These are phyloP conservation scores for Carcharodon carcharias DNA, from an alignment of 2,797 vertebrate genomes.

Conservation along the genomic window DNA sequence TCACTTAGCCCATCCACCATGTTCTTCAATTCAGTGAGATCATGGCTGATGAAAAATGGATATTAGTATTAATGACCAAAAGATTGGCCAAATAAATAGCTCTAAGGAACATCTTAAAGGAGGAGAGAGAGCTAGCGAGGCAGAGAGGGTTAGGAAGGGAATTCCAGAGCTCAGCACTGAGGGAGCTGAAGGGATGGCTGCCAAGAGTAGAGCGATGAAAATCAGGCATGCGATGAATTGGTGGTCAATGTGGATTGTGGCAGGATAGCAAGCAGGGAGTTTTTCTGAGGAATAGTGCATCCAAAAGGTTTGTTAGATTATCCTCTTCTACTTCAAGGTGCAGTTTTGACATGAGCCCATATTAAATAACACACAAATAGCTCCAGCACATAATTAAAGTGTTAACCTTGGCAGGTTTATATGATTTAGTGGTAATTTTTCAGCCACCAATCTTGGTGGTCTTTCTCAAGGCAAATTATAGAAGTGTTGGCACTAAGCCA, in stretches of 20 bases:
- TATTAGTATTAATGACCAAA: background rate
- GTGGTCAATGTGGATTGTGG: background rate
- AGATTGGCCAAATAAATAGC: background rate
- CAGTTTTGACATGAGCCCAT: conserved; percentile 10
- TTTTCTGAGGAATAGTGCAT: conserved; percentile 11
- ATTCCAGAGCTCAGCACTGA: background rate
- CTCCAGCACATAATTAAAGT: conserved; percentile 25
- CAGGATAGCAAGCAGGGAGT: background rate
- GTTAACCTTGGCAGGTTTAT: conserved; percentile 31
- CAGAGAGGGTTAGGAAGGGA: background rate
- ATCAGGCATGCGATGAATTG: background rate
- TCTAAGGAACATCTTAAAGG: background rate
- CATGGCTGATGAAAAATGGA: background rate
- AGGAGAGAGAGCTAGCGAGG: background rate
- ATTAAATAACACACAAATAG: conserved; percentile 31
- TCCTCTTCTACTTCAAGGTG: conserved; percentile 2
- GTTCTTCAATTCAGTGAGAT: background rate
- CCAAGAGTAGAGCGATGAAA: background rate
- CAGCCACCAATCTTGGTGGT: conserved; percentile 35
- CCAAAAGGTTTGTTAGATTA: conserved; percentile 5
- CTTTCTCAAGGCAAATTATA: conserved; percentile 10
- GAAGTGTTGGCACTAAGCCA: conserved; percentile 1
- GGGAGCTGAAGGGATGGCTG: background rate
- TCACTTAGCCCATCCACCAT: background rate
- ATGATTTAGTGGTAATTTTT: conserved; percentile 20